phyloP scores from a whole-genome alignment of 2,113 vertebrate genomes.

The Clarias magur region DNA sequence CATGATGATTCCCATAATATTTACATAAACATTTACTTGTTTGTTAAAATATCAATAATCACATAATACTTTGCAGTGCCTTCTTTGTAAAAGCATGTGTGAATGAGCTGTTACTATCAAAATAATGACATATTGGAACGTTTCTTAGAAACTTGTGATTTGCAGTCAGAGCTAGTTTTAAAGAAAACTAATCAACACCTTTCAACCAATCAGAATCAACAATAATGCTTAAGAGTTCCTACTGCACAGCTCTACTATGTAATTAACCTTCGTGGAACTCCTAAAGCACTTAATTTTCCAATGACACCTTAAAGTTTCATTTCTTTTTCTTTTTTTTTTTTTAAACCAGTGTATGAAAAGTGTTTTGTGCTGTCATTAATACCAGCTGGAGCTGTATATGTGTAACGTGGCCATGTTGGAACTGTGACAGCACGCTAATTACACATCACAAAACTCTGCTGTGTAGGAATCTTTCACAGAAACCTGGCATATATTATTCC shows the following conservation, averaged over 20 bases:
- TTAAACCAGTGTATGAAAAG: background rate
- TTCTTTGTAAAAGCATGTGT: background rate
- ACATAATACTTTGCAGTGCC: background rate
- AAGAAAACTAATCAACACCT: background rate
- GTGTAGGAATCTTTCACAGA: background rate
- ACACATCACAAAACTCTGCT: conserved; percentile 44
- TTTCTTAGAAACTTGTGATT: background rate
- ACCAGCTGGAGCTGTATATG: background rate
- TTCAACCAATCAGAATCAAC: background rate
- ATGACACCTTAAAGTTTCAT: background rate
- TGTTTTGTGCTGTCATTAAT: background rate
- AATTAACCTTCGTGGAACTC: background rate
- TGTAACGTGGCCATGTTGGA: too few relatives aligned
- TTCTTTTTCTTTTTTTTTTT: background rate
- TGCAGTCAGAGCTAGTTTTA: background rate
- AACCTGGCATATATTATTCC: conserved; percentile 39
- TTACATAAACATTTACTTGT: background rate
- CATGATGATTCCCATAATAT: background rate
- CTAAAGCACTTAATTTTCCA: background rate
- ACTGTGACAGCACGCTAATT: conserved; percentile 44
- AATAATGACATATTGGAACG: background rate
- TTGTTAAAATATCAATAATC: background rate
- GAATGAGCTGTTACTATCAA: background rate
- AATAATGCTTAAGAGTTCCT: background rate
- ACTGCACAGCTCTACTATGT: background rate